Conservation (phyloP, 1,140 invertebrate species). For the Camponotus floridanus region DNA sequence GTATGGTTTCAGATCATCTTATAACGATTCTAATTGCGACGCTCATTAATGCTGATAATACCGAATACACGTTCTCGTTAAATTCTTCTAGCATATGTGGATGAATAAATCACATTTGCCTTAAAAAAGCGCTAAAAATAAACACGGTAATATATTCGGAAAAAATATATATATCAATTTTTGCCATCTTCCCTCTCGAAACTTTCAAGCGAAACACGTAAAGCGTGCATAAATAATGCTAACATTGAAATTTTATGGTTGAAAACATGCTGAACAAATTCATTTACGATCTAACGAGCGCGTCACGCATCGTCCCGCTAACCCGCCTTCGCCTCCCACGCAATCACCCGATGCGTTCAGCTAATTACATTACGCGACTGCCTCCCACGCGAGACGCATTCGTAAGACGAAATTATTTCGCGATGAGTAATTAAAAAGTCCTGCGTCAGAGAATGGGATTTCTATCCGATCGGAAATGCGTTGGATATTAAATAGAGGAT, state of each 20-base stretch:
- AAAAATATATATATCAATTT: neutral
- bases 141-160: neutral
- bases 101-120: neutral
- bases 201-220: neutral
- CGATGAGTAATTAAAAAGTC: constrained; percentile 28
- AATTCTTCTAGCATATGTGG: constrained; percentile 14
- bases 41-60: constrained; percentile 50
- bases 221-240: neutral
- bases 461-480: neutral
- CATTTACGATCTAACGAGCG: constrained; percentile 37
- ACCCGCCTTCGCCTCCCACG: constrained; percentile 3
- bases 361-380: constrained; percentile 44
- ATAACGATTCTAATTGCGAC: constrained; percentile 65
- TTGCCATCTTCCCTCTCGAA: neutral
- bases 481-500: neutral
- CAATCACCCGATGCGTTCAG: constrained; percentile 33
- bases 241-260: neutral
- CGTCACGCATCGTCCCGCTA: constrained; percentile 12
- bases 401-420: neutral
- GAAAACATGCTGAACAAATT: constrained; percentile 32
- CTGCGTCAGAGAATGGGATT: neutral
- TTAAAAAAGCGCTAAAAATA: neutral
- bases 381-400: constrained; percentile 24
- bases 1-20: constrained; percentile 56
- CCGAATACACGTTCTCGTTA: constrained; percentile 47